phyloP scores from a whole-genome alignment of 1,140 invertebrate species.

The Drosophila eugracilis region DNA sequence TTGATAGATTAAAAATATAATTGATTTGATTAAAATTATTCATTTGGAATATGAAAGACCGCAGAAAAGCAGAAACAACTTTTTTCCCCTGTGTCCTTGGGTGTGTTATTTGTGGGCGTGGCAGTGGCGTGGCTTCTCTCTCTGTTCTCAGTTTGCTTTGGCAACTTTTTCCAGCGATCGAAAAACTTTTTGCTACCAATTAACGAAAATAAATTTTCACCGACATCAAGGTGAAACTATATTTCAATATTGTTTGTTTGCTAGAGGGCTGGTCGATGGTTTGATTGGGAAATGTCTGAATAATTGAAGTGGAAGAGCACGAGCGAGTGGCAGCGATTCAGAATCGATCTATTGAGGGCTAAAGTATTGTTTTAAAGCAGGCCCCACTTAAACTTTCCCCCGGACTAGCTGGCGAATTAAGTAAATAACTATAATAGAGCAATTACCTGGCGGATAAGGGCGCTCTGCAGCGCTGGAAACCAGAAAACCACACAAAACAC shows the following conservation, averaged over 20 bases:
- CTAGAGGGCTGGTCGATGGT: slow-evolving; percentile 4
- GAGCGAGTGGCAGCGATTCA: slow-evolving; percentile 17
- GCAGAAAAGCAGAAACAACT: not conserved
- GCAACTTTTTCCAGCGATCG: slow-evolving; percentile 30
- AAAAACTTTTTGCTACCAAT: slow-evolving; percentile 60
- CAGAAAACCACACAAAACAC: slow-evolving; percentile 19
- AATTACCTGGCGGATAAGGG: slow-evolving; percentile 38
- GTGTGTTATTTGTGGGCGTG: slow-evolving; percentile 32
- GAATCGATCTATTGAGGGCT: slow-evolving; percentile 4
- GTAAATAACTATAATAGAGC: slow-evolving; percentile 50
- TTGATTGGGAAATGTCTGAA: slow-evolving; percentile 54
- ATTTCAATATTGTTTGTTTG: slow-evolving; percentile 52
- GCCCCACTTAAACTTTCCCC: slow-evolving; percentile 12
- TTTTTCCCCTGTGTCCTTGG: slow-evolving; percentile 9
- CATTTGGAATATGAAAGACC: slow-evolving; percentile 6
- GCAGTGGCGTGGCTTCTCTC: too few relatives aligned
- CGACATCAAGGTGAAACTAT: slow-evolving; percentile 50
- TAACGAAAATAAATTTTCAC: slow-evolving; percentile 62
- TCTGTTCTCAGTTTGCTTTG: slow-evolving; percentile 31
- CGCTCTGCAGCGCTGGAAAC: slow-evolving; percentile 13
- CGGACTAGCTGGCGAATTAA: slow-evolving; percentile 28
- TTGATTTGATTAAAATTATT: slow-evolving; percentile 5
- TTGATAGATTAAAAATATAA: not conserved
- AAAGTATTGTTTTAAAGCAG: slow-evolving; percentile 16
- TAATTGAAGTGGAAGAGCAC: slow-evolving; percentile 42